Evolutionary conservation across 2,888 invertebrate species (phyloP).

Genomic region (Nomada fucata): DNA sequence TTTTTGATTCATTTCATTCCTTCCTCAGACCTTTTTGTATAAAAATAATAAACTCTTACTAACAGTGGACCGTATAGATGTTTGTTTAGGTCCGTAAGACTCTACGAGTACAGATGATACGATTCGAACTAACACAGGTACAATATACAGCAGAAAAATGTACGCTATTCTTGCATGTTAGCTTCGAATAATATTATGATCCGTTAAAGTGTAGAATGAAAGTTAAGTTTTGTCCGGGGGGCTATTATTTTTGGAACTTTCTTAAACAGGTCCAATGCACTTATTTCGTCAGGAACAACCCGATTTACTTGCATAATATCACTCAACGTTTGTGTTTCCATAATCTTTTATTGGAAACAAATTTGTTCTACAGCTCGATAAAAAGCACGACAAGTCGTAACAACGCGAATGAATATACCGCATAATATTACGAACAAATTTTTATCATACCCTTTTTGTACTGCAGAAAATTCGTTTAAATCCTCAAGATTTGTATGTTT

Average conservation of each 20-base stretch:
- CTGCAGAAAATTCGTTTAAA: slow-evolving; percentile 19
- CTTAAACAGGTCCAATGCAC: neutral
- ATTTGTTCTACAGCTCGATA: slow-evolving; percentile 2
- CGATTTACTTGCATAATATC: slow-evolving; percentile 16
- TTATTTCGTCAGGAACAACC: slow-evolving; percentile 15
- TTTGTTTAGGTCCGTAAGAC: slow-evolving; percentile 70
- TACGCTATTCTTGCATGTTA: slow-evolving; percentile 48
- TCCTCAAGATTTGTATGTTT: slow-evolving; percentile 2
- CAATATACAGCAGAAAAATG: slow-evolving; percentile 56
- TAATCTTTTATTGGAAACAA: slow-evolving; percentile 22
- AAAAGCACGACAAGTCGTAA: neutral
- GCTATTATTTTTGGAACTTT: slow-evolving; percentile 7
- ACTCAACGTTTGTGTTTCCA: neutral
- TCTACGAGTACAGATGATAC: slow-evolving; percentile 65
- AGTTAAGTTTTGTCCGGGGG: slow-evolving; percentile 5
- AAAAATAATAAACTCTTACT: slow-evolving; percentile 34
- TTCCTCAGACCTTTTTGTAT: slow-evolving; percentile 19
- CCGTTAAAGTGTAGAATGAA: slow-evolving; percentile 19
- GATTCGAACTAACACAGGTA: slow-evolving; percentile 48
- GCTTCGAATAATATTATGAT: slow-evolving; percentile 39
- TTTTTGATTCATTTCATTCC: slow-evolving; percentile 15
- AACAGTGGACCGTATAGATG: slow-evolving; percentile 34
- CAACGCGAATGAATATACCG: slow-evolving; percentile 11
- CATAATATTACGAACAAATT: slow-evolving; percentile 3
- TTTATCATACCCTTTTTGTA: slow-evolving; percentile 28